A percentile compares a stretch with the other conserved stretches of the same genome.
These are phyloP conservation scores for Panulirus ornatus DNA, from an alignment of 1,140 invertebrate species.

Conservation along the genomic window DNA sequence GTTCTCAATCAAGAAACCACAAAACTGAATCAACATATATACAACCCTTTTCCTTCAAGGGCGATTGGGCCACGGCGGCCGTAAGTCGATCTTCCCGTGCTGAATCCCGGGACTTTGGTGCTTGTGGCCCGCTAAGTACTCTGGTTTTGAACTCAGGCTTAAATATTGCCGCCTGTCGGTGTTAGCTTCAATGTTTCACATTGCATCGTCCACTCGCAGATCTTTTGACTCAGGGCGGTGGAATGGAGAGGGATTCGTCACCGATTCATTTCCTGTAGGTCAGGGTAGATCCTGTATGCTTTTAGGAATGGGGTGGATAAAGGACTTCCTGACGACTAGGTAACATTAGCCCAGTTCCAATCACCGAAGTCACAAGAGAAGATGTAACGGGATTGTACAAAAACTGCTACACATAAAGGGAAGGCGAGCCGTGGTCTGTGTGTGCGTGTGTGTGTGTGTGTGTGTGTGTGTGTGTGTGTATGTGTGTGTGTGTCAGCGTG, in stretches of 20 bases:
- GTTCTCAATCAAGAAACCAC: slow-evolving; percentile 2
- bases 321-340: too few relatives aligned
- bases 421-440: slow-evolving; percentile 15
- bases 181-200: slow-evolving; percentile 24
- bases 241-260: neutral
- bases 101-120: neutral
- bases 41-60: slow-evolving; percentile 49
- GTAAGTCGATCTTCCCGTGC: slow-evolving; percentile 6
- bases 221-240: neutral
- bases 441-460: too few relatives aligned
- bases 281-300: too few relatives aligned
- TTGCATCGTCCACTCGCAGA: slow-evolving; percentile 1
- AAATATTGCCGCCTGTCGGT: slow-evolving; percentile 13
- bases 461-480: slow-evolving; percentile 39
- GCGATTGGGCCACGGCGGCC: neutral
- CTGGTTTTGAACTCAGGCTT: slow-evolving; percentile 43
- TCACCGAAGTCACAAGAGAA: neutral
- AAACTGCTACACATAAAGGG: slow-evolving; percentile 51
- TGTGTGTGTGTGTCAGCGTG: slow-evolving; percentile 24
- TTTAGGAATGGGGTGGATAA: too few relatives aligned
- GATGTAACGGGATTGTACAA: slow-evolving; percentile 46
- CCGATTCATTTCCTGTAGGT: neutral
- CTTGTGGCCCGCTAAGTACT: slow-evolving; percentile 41
- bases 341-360: too few relatives aligned
- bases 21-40: neutral